Conservation (phyloP, 2,797 vertebrate species). For the Hydrophis major region DNA sequence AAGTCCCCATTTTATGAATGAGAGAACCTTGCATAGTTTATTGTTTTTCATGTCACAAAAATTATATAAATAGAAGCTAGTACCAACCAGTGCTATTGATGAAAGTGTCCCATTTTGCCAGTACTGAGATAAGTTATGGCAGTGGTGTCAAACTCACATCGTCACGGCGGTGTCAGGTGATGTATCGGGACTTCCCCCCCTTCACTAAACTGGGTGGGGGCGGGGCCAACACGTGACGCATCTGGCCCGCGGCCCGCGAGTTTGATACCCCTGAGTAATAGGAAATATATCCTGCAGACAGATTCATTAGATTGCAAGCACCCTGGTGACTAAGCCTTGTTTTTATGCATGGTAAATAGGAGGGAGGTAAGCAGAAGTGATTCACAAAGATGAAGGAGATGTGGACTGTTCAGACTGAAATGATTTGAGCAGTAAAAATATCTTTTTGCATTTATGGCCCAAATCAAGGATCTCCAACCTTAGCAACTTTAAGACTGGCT, state of each 20-base stretch:
- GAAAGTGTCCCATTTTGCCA: neutral
- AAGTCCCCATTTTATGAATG: neutral
- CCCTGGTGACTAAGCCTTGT: conserved; percentile 2
- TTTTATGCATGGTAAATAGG: conserved; percentile 4
- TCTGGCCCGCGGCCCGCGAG: too few species aligned
- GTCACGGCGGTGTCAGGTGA: too few species aligned
- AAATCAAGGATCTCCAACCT: too few species aligned
- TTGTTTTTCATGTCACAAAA: neutral
- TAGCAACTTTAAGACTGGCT: too few species aligned
- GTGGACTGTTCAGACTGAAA: neutral
- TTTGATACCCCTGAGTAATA: too few species aligned
- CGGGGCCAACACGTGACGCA: too few species aligned
- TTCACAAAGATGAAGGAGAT: neutral
- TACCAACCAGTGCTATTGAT: neutral
- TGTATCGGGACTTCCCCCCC: too few species aligned
- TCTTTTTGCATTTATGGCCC: neutral
- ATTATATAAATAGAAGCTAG: neutral
- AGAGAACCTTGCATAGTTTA: neutral
- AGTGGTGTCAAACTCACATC: too few species aligned
- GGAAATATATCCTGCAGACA: neutral
- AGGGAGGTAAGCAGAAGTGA: neutral
- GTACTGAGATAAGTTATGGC: neutral
- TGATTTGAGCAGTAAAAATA: neutral
- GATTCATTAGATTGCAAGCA: neutral
- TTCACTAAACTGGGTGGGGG: too few species aligned